Evolutionary conservation across 2,888 invertebrate species (phyloP).

Genomic region (Hypena proboscidalis): DNA sequence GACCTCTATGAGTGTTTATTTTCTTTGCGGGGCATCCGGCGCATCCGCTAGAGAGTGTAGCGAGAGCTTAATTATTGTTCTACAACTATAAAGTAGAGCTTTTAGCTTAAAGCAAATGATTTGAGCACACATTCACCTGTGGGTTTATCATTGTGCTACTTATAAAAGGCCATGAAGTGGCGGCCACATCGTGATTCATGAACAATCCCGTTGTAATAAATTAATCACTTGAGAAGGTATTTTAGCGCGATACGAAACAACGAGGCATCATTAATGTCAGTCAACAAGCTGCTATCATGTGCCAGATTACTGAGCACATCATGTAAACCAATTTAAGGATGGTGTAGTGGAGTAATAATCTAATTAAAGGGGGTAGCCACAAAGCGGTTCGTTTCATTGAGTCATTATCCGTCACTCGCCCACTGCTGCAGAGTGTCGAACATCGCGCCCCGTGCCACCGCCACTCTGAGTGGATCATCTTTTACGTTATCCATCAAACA

Average conservation of each 20-base stretch:
- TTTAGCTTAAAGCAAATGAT: conserved; percentile 1
- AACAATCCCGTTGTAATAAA: conserved; percentile 7
- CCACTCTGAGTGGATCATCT: too few species aligned
- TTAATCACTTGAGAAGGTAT: conserved; percentile 2
- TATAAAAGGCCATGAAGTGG: conserved; percentile 2
- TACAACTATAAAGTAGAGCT: background rate
- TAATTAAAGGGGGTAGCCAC: conserved; percentile 22
- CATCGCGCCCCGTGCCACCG: too few species aligned
- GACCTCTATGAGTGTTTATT: too few species aligned
- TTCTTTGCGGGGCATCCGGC: too few species aligned
- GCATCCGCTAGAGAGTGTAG: background rate
- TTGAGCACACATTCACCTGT: background rate
- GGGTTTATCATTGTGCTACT: conserved; percentile 4
- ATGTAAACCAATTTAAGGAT: conserved; percentile 34
- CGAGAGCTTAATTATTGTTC: background rate
- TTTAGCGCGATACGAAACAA: background rate
- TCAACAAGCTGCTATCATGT: background rate
- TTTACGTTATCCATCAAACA: too few species aligned
- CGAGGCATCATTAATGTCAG: background rate
- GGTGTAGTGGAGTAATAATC: conserved; percentile 16
- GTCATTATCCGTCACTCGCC: too few species aligned
- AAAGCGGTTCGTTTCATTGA: too few species aligned
- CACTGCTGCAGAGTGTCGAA: too few species aligned
- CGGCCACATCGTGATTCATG: conserved; percentile 7
- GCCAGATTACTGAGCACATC: conserved; percentile 1